Conservation (phyloP, 1,140 invertebrate genomes). For the Drosophila willistoni region DNA sequence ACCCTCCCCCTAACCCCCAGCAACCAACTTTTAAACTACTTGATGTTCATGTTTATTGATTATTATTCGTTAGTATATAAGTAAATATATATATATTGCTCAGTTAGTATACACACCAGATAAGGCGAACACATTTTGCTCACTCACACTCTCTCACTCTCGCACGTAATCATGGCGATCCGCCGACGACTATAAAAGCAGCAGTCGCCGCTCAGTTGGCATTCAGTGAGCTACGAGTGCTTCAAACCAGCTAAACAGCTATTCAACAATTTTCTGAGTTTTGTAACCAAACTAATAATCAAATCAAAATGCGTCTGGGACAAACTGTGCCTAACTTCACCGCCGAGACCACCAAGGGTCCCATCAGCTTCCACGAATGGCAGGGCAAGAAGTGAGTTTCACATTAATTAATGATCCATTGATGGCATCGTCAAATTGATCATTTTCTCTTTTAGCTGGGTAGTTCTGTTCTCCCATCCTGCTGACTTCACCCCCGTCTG, state of each 20-base stretch:
- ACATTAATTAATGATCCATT: background rate
- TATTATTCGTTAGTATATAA: conserved; percentile 16
- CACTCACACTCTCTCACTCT: conserved; percentile 23
- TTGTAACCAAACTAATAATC: conserved; percentile 4
- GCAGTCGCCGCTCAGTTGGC: conserved; percentile 7
- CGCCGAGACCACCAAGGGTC: conserved; percentile 89
- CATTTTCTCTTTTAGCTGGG: conserved; percentile 85
- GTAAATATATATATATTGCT: conserved; percentile 13
- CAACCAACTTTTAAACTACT: background rate
- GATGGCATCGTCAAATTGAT: background rate
- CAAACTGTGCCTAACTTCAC: conserved; percentile 90
- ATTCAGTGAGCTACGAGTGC: conserved; percentile 56
- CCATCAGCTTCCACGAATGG: conserved; percentile 91
- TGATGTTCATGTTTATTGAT: conserved; percentile 15
- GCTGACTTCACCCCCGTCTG: conserved; percentile 96
- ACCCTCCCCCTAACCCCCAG: background rate
- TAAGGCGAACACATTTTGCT: conserved; percentile 24
- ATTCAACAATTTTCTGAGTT: background rate
- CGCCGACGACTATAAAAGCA: conserved; percentile 54
- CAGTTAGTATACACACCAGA: conserved; percentile 20
- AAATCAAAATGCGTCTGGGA: conserved; percentile 86
- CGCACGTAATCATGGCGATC: background rate
- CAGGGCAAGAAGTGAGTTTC: conserved; percentile 89
- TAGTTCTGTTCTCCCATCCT: conserved; percentile 94
- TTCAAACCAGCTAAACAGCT: conserved; percentile 13